phyloP scores from a whole-genome alignment of 2,797 vertebrate species.

The Sandelia bainsii region DNA sequence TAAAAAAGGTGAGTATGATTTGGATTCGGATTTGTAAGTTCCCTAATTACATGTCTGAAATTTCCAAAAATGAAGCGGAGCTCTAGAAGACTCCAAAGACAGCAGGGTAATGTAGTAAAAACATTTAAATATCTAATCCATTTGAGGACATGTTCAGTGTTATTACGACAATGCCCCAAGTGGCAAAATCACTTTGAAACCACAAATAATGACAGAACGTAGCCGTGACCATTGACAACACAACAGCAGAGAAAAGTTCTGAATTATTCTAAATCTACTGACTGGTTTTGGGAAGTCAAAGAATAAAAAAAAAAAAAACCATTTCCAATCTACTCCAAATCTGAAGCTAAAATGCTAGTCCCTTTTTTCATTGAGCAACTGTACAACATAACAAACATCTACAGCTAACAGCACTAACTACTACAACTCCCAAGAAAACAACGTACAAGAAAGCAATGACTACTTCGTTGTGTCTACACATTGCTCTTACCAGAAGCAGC shows the following conservation, averaged over 20 bases:
- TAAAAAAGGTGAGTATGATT: conserved; percentile 12
- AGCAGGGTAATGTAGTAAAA: conserved; percentile 12
- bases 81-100: conserved; percentile 4
- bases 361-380: conserved; percentile 20
- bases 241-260: conserved; percentile 43
- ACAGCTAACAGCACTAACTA: conserved; percentile 46
- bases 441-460: conserved; percentile 25
- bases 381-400: conserved; percentile 43
- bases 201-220: conserved; percentile 17
- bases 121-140: neutral
- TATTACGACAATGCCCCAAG: neutral
- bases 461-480: neutral
- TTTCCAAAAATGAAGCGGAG: neutral
- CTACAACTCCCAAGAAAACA: conserved; percentile 29
- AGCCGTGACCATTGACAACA: conserved; percentile 24
- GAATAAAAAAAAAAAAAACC: conserved; percentile 26
- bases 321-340: conserved; percentile 24
- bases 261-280: conserved; percentile 34
- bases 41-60: neutral
- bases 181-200: conserved; percentile 9
- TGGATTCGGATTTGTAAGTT: neutral
- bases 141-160: neutral
- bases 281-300: conserved; percentile 53
- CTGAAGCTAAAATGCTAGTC: conserved; percentile 24
- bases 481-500: neutral